These are phyloP conservation scores for Apamea anceps DNA, from an alignment of 2,888 invertebrate genomes.

Conservation along the genomic window DNA sequence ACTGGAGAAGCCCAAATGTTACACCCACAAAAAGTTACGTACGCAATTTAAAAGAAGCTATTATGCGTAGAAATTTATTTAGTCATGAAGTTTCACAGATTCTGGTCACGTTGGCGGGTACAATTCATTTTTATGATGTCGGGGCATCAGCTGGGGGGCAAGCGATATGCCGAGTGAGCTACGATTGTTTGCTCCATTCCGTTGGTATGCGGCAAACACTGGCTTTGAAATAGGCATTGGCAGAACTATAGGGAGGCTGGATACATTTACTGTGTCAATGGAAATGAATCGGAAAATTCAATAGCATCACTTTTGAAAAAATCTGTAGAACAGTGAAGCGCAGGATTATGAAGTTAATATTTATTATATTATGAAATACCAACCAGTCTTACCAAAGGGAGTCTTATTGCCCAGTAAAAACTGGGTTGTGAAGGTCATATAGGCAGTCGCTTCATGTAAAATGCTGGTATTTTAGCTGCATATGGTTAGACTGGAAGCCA, in stretches of 20 bases:
- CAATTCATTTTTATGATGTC: conserved; percentile 83
- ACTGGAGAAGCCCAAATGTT: conserved; percentile 47
- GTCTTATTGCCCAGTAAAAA: no score
- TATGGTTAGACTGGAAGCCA: no score
- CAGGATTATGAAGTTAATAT: neutral
- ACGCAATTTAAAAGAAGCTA: conserved; percentile 61
- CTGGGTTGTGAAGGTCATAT: no score
- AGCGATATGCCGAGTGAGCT: conserved; percentile 62
- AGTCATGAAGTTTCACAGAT: conserved; percentile 64
- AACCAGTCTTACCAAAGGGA: no score
- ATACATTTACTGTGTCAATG: conserved; percentile 33
- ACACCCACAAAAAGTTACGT: conserved; percentile 52
- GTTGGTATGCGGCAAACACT: conserved; percentile 61
- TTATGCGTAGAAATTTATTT: conserved; percentile 60
- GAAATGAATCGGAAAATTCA: conserved; percentile 26
- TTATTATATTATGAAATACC: no score
- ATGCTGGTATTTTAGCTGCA: no score
- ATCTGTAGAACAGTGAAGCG: neutral
- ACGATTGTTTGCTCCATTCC: conserved; percentile 58
- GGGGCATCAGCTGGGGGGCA: conserved; percentile 62
- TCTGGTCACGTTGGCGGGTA: conserved; percentile 76
- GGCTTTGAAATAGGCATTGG: conserved; percentile 58
- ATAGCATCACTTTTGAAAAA: conserved; percentile 5
- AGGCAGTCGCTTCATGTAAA: no score
- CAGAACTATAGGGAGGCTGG: conserved; percentile 16